Evolutionary conservation across 2,888 invertebrate species (phyloP).

Genomic region (Ceraclea dissimilis): DNA sequence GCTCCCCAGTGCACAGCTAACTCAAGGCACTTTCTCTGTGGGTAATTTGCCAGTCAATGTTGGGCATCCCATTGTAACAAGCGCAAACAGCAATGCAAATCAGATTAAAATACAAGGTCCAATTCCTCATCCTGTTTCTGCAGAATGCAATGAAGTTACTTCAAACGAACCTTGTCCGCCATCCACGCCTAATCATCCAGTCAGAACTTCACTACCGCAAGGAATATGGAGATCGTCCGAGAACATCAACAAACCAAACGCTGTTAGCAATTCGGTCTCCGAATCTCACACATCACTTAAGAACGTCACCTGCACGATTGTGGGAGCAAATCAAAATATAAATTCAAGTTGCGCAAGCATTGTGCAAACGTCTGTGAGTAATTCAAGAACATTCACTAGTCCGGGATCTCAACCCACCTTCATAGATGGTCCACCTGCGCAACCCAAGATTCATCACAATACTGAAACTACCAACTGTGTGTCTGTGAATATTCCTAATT

Average conservation of each 20-base stretch:
- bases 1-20: constrained; percentile 33
- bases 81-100: constrained; percentile 38
- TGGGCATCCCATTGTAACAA: constrained; percentile 46
- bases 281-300: constrained; percentile 20
- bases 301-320: constrained; percentile 25
- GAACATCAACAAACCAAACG: constrained; percentile 8
- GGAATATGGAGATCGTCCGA: constrained; percentile 20
- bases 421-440: constrained; percentile 13
- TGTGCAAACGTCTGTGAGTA: constrained; percentile 17
- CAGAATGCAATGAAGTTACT: constrained; percentile 11
- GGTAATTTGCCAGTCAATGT: constrained; percentile 38
- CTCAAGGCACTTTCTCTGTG: constrained; percentile 38
- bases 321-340: constrained; percentile 7
- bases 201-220: constrained; percentile 15
- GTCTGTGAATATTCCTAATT: constrained; percentile 5
- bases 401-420: constrained; percentile 17
- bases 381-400: constrained; percentile 20
- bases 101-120: constrained; percentile 11
- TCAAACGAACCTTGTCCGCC: constrained; percentile 3
- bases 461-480: constrained; percentile 8
- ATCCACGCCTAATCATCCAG: constrained; percentile 9
- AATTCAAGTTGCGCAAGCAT: constrained; percentile 23
- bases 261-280: constrained; percentile 4
- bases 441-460: constrained; percentile 16
- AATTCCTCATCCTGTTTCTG: constrained; percentile 7